Evolutionary conservation across 2,113 vertebrate species (phyloP).

Genomic region (Clinocottus analis): DNA sequence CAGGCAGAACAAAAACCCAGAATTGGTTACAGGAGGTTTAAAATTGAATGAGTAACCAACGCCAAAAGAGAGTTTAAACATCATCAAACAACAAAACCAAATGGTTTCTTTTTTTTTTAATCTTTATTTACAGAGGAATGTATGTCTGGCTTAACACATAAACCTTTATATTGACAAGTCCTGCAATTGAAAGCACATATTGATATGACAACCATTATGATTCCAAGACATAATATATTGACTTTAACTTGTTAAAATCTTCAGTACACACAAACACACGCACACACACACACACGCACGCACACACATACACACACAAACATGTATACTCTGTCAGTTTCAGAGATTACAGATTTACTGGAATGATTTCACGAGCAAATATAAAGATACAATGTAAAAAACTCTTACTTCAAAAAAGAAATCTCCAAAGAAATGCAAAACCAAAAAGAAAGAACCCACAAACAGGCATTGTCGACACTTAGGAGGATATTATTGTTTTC

Average conservation of each 20-base stretch:
- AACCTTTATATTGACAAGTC: conserved; percentile 83
- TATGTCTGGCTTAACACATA: conserved; percentile 84
- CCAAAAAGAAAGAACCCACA: conserved; percentile 78
- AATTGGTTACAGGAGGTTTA: conserved; percentile 8
- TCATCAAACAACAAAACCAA: conserved; percentile 30
- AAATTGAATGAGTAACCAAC: not conserved
- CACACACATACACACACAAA: conserved; percentile 79
- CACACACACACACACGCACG: conserved; percentile 81
- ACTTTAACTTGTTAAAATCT: conserved; percentile 82
- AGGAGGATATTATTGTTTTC: conserved; percentile 82
- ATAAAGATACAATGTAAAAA: conserved; percentile 89
- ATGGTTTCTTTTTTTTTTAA: conserved; percentile 65
- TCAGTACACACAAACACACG: conserved; percentile 79
- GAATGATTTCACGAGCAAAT: conserved; percentile 88
- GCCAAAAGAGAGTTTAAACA: conserved; percentile 18
- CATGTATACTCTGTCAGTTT: conserved; percentile 81
- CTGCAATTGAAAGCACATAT: conserved; percentile 86
- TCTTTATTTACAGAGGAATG: conserved; percentile 87
- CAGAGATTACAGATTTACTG: conserved; percentile 80
- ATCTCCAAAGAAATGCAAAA: conserved; percentile 78
- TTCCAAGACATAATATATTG: conserved; percentile 84
- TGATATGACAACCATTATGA: conserved; percentile 85
- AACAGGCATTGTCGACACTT: conserved; percentile 85
- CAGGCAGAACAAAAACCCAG: not conserved
- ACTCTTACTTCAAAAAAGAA: conserved; percentile 82